Percentiles rank a stretch among this genome's conserved stretches.
phyloP scores from a whole-genome alignment of 2,888 invertebrate genomes.

The Latheticus oryzae region DNA sequence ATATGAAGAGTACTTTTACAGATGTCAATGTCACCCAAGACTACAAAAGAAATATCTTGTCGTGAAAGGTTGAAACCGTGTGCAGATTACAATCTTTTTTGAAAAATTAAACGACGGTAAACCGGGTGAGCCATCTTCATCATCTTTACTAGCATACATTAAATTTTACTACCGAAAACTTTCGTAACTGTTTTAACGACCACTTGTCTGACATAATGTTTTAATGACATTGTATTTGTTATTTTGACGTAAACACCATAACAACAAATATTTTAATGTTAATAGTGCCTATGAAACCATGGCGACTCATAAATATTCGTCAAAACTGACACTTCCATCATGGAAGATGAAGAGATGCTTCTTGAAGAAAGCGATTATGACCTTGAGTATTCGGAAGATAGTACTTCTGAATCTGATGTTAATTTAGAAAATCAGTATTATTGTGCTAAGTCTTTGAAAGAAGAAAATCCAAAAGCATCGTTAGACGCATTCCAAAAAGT shows the following conservation, averaged over 20 bases:
- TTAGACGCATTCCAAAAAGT: constrained; percentile 94
- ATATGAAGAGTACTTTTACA: constrained; percentile 5
- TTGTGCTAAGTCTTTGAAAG: constrained; percentile 96
- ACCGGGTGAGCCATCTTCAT: constrained; percentile 15
- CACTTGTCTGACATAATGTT: too few species aligned
- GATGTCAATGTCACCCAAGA: constrained; percentile 30
- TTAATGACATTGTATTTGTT: too few species aligned
- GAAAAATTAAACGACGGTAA: constrained; percentile 1
- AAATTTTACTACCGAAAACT: constrained; percentile 20
- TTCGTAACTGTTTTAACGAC: too few species aligned
- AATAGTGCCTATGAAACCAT: too few species aligned
- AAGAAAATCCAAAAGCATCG: constrained; percentile 91
- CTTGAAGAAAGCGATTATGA: constrained; percentile 77
- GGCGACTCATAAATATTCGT: too few species aligned
- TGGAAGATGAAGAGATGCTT: constrained; percentile 13
- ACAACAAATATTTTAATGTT: too few species aligned
- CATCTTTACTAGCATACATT: constrained; percentile 6
- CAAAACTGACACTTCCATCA: too few species aligned
- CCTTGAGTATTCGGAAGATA: constrained; percentile 98
- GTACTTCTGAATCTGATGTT: constrained; percentile 98
- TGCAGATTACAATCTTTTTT: constrained; percentile 18
- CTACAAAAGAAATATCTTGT: constrained; percentile 20
- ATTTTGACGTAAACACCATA: too few species aligned
- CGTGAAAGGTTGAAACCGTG: constrained; percentile 41
- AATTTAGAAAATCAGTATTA: constrained; percentile 99